phyloP scores from a whole-genome alignment of 1,140 invertebrate genomes.

The Parapsyche elsis region DNA sequence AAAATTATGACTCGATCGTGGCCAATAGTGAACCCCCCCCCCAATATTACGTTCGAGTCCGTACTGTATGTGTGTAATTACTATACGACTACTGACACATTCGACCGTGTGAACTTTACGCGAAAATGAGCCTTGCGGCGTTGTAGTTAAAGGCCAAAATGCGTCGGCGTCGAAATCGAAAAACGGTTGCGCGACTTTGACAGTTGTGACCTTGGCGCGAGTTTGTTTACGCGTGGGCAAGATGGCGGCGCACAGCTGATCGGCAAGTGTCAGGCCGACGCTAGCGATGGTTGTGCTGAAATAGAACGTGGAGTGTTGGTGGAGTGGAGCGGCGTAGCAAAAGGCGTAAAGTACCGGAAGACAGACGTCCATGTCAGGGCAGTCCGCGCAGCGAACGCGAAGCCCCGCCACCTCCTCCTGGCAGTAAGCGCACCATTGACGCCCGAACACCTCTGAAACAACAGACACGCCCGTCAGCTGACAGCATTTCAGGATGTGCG shows the following conservation, averaged over 20 bases:
- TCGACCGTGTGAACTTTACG: no score
- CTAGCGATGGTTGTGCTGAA: no score
- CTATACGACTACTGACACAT: no score
- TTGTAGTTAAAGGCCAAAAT: no score
- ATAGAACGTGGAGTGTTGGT: slow-evolving; percentile 39
- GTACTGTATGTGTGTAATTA: no score
- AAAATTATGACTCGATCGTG: no score
- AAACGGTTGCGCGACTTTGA: no score
- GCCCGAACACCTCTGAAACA: slow-evolving; percentile 76
- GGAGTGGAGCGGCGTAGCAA: background rate
- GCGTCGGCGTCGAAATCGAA: no score
- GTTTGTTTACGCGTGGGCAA: background rate
- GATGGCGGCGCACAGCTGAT: slow-evolving; percentile 9
- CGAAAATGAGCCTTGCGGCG: no score
- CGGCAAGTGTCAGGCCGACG: slow-evolving; percentile 30
- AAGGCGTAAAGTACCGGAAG: slow-evolving; percentile 77
- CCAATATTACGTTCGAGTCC: no score
- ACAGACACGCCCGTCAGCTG: background rate
- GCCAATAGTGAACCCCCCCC: no score
- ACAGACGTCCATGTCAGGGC: slow-evolving; percentile 88
- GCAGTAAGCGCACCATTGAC: slow-evolving; percentile 90
- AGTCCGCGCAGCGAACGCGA: slow-evolving; percentile 88
- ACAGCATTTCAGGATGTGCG: background rate
- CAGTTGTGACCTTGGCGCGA: background rate
- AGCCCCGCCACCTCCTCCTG: slow-evolving; percentile 89